Evolutionary conservation across 2,113 vertebrate species (phyloP).

Genomic region (Crotalus tigris): DNA sequence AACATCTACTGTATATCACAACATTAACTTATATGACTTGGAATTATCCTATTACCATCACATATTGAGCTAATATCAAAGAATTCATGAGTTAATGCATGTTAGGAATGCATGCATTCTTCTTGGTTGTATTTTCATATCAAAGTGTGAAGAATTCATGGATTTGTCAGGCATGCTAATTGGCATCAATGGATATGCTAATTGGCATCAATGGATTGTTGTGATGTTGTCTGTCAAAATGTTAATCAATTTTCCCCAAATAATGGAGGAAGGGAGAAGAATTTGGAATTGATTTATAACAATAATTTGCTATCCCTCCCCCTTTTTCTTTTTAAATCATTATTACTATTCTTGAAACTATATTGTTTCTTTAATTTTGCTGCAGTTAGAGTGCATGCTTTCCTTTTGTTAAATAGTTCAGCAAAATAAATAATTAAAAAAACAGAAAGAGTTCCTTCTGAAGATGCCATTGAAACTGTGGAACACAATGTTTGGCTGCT

Average conservation of each 20-base stretch:
- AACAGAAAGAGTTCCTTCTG: background rate
- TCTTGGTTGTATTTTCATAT: background rate
- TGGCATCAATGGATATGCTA: background rate
- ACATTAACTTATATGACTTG: background rate
- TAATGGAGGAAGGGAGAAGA: background rate
- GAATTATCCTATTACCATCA: background rate
- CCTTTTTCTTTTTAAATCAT: background rate
- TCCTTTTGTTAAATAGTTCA: background rate
- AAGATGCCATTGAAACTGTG: background rate
- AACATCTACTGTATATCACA: background rate
- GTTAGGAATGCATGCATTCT: background rate
- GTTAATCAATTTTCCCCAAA: background rate
- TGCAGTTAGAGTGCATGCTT: background rate
- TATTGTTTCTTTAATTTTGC: background rate
- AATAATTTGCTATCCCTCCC: background rate
- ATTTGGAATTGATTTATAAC: background rate
- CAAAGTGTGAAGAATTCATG: background rate
- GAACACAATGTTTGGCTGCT: background rate
- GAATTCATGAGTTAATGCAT: background rate
- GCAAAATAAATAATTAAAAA: background rate
- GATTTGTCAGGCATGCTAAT: background rate
- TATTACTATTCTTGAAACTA: background rate
- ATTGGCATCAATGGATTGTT: background rate
- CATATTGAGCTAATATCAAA: background rate
- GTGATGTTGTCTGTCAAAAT: background rate